A percentile compares a stretch with the other conserved stretches of the same genome.
Evolutionary conservation across 64 coral and sea anemone genomes (phyloP).

Genomic region (Montipora foliosa): DNA sequence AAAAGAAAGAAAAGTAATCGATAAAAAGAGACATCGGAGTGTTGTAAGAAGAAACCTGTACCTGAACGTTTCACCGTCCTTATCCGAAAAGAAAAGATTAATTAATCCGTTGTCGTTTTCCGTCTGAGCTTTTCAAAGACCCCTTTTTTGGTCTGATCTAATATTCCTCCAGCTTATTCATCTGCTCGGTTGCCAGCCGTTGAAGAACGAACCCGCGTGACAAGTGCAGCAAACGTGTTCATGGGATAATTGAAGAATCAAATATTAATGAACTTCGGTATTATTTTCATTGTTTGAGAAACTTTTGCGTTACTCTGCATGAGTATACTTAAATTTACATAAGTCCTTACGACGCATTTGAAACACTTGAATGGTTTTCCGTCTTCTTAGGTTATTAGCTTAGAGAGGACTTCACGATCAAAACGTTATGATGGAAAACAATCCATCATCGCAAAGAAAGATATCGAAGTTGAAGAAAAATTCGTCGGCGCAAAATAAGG

Average conservation of each 20-base stretch:
- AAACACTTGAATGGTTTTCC: neutral
- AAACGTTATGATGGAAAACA: neutral
- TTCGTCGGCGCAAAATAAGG: neutral
- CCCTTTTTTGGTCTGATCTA: no score
- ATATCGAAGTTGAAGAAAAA: neutral
- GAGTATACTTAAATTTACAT: conserved; percentile 12
- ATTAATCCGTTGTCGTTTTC: no score
- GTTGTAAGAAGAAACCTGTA: no score
- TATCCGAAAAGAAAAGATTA: no score
- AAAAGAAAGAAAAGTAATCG: no score
- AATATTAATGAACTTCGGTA: conserved; percentile 35
- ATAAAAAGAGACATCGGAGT: no score
- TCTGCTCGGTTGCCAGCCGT: no score
- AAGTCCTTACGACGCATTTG: neutral
- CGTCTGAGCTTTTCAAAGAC: no score
- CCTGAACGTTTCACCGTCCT: no score
- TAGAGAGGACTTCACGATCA: neutral
- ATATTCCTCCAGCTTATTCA: no score
- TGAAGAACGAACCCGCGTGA: no score
- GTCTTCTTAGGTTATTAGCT: no score
- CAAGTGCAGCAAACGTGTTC: neutral
- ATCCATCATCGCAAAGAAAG: neutral
- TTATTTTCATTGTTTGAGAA: conserved; percentile 33
- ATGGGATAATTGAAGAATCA: neutral
- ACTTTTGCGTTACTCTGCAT: neutral